phyloP scores from a whole-genome alignment of 2,888 invertebrate genomes.

The Trypoxylon attenuatum region DNA sequence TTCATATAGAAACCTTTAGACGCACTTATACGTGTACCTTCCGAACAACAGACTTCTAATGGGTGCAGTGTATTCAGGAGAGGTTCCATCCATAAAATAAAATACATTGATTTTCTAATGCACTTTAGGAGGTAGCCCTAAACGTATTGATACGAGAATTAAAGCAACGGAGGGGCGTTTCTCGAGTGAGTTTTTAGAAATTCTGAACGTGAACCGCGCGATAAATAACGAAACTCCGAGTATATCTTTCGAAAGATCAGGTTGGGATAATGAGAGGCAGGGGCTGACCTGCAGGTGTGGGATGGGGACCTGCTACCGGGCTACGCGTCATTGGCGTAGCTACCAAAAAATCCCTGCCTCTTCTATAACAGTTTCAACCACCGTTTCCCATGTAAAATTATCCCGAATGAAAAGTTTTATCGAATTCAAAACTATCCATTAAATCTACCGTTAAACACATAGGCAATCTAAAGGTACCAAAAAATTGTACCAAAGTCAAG shows the following conservation, averaged over 20 bases:
- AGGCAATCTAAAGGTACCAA: too few species aligned
- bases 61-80: not conserved
- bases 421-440: too few species aligned
- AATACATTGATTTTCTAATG: conserved; percentile 15
- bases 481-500: too few species aligned
- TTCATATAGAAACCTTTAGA: too few species aligned
- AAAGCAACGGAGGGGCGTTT: conserved; percentile 36
- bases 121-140: conserved; percentile 28
- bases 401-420: too few species aligned
- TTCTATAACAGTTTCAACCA: too few species aligned
- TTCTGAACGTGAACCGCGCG: conserved; percentile 68
- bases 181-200: conserved; percentile 58
- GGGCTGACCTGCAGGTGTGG: conserved; percentile 72
- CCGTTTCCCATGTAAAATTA: too few species aligned
- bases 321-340: conserved; percentile 72
- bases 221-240: conserved; percentile 72
- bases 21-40: too few species aligned
- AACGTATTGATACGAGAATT: conserved; percentile 23
- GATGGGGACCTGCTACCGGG: conserved; percentile 71
- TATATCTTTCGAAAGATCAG: conserved; percentile 73
- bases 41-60: too few species aligned
- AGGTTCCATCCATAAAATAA: not conserved
- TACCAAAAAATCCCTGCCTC: conserved; percentile 55
- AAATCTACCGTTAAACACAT: too few species aligned
- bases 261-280: conserved; percentile 73